Evolutionary conservation across 2,113 vertebrate genomes (phyloP).

Genomic region (Synchiropus splendidus): DNA sequence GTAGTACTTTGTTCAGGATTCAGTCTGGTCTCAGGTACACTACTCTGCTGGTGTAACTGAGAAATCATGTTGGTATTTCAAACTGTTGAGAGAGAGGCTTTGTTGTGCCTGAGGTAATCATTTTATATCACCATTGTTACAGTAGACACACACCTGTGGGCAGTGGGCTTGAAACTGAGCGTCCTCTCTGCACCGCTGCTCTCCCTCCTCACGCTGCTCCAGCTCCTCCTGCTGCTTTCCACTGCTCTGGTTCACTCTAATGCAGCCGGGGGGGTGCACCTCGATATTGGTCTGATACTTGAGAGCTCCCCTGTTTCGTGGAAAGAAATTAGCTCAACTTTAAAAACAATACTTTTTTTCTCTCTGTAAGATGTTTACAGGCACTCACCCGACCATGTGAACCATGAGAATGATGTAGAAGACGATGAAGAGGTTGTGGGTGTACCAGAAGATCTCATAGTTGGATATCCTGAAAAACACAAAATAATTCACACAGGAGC

Average conservation of each 20-base stretch:
- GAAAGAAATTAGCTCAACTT: background rate
- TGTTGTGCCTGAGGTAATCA: too few species aligned
- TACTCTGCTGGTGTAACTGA: too few species aligned
- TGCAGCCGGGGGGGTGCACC: conserved; percentile 85
- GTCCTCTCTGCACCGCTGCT: conserved; percentile 73
- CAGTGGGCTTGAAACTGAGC: conserved; percentile 83
- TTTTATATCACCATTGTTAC: too few species aligned
- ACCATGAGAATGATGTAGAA: conserved; percentile 91
- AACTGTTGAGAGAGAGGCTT: too few species aligned
- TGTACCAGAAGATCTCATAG: conserved; percentile 98
- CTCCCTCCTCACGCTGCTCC: conserved; percentile 39
- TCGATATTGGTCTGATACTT: conserved; percentile 91
- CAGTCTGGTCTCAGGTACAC: too few species aligned
- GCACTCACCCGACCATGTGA: conserved; percentile 86
- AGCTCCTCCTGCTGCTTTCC: conserved; percentile 24
- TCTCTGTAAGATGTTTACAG: background rate
- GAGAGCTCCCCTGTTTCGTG: conserved; percentile 75
- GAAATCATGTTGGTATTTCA: too few species aligned
- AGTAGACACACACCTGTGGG: conserved; percentile 78
- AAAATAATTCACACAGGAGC: too few species aligned
- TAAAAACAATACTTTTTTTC: too few species aligned
- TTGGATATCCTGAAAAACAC: conserved; percentile 73
- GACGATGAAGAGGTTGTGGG: conserved; percentile 93
- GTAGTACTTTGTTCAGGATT: too few species aligned
- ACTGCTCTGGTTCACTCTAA: conserved; percentile 69